These are phyloP conservation scores for Stramonita haemastoma DNA, from an alignment of 2,888 invertebrate genomes.

Conservation along the genomic window DNA sequence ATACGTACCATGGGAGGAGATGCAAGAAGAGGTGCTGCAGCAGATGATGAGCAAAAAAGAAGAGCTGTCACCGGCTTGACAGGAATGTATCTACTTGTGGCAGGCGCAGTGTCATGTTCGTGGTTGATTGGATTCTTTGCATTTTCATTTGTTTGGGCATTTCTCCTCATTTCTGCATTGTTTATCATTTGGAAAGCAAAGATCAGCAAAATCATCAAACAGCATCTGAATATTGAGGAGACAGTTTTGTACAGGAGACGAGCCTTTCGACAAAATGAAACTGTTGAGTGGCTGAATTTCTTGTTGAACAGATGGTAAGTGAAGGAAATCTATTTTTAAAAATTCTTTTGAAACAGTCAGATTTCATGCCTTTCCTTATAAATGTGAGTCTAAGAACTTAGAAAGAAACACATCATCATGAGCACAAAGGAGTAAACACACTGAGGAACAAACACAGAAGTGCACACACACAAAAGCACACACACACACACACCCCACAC, in stretches of 20 bases:
- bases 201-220: constrained; percentile 66
- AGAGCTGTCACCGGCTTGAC: constrained; percentile 61
- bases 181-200: constrained; percentile 74
- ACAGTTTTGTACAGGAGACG: constrained; percentile 78
- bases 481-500: not conserved
- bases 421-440: not conserved
- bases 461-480: not conserved
- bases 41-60: constrained; percentile 35
- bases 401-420: not conserved
- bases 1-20: constrained; percentile 23
- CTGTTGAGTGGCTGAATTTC: constrained; percentile 81
- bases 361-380: not conserved
- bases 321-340: too few species aligned
- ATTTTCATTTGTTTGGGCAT: constrained; percentile 73
- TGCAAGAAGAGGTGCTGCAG: not conserved
- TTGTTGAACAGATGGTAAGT: constrained; percentile 80
- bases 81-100: constrained; percentile 71
- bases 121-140: constrained; percentile 71
- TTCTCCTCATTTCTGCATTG: constrained; percentile 67
- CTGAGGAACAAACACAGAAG: not conserved
- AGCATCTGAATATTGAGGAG: constrained; percentile 68
- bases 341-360: too few species aligned
- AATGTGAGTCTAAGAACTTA: not conserved
- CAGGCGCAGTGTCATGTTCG: constrained; percentile 62
- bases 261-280: constrained; percentile 80